Percentiles rank a stretch among this genome's conserved stretches.
phyloP scores from a whole-genome alignment of 2,797 vertebrate species.

The Lacerta agilis region DNA sequence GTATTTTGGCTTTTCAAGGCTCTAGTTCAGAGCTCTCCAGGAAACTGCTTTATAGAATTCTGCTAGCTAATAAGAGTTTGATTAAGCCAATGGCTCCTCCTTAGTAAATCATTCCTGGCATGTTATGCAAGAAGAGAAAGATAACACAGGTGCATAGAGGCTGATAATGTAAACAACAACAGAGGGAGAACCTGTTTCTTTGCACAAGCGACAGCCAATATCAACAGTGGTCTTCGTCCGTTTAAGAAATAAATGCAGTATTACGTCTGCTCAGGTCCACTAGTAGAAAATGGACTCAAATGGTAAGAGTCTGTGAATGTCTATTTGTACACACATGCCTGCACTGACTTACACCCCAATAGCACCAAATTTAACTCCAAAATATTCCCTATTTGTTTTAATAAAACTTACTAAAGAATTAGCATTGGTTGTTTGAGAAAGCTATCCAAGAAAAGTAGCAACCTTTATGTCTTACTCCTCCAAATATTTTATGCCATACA shows the following conservation, averaged over 20 bases:
- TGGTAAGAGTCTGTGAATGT: background rate
- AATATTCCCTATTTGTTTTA: too few relatives aligned
- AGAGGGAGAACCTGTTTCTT: background rate
- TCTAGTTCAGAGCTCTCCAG: background rate
- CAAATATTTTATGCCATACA: too few relatives aligned
- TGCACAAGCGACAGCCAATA: background rate
- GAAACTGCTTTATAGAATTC: too few relatives aligned
- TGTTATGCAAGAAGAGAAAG: background rate
- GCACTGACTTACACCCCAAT: too few relatives aligned
- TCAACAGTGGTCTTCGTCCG: background rate
- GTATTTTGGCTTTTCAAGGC: background rate
- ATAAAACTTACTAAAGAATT: too few relatives aligned
- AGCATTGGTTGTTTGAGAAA: too few relatives aligned
- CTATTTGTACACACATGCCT: background rate
- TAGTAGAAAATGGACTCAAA: background rate
- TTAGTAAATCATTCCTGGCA: background rate
- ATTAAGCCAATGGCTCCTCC: background rate
- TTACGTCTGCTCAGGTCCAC: background rate
- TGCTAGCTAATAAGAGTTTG: background rate
- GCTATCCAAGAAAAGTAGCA: too few relatives aligned
- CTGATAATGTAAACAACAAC: background rate
- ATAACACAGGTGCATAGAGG: background rate
- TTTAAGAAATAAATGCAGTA: background rate
- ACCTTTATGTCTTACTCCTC: too few relatives aligned
- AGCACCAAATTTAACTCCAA: too few relatives aligned